Conservation (phyloP, 2,888 invertebrate genomes). For the Poecilobothrus nobilitatus region DNA sequence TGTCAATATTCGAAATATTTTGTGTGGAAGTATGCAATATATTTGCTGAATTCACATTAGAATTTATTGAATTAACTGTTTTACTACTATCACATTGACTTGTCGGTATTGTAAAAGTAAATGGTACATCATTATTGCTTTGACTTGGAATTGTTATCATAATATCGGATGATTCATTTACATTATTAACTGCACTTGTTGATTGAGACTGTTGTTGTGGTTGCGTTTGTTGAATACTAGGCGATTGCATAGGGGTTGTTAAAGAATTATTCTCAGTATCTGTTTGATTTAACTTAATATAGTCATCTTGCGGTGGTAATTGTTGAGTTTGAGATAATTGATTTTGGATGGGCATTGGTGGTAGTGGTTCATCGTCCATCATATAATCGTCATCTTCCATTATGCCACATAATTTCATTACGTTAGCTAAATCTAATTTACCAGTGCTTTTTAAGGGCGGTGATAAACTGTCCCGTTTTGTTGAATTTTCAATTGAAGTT, state of each 20-base stretch:
- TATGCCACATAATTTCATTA: constrained; percentile 63
- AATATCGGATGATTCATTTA: constrained; percentile 28
- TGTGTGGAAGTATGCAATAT: neutral
- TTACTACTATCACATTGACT: constrained; percentile 23
- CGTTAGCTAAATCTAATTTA: constrained; percentile 60
- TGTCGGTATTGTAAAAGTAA: constrained; percentile 43
- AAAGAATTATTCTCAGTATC: neutral
- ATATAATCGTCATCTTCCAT: constrained; percentile 59
- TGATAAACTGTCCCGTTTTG: neutral
- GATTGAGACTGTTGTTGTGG: constrained; percentile 21
- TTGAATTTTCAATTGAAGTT: constrained; percentile 18
- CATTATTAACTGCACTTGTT: constrained; percentile 17
- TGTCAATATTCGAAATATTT: neutral
- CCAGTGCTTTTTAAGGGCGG: constrained; percentile 9
- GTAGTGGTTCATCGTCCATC: constrained; percentile 31
- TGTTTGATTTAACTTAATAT: neutral
- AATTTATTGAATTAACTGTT: neutral
- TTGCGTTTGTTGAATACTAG: constrained; percentile 20
- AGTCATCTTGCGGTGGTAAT: constrained; percentile 15
- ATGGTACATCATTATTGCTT: constrained; percentile 39
- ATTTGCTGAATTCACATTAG: neutral
- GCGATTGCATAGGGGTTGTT: constrained; percentile 14
- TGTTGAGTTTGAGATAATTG: constrained; percentile 17
- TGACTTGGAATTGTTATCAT: constrained; percentile 45
- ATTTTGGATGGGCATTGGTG: constrained; percentile 13